Base-by-base conservation (phyloP, 2,888 invertebrate species). In the Eumacrocentrus americanus region DNA sequence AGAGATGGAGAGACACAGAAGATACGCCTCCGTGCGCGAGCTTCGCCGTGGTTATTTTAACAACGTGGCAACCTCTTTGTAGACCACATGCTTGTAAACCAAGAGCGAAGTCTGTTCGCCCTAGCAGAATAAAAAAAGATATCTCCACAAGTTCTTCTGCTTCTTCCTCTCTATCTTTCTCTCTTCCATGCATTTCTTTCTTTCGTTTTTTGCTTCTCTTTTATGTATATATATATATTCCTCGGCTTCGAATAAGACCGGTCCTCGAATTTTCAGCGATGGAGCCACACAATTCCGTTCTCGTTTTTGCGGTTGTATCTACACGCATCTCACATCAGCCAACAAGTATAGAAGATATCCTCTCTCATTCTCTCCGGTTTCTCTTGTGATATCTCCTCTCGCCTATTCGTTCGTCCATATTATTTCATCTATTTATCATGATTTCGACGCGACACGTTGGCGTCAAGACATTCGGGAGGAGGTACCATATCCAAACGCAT, bases 41-140 rank as follows among this genome's bases (percentile, higher is more conserved):
- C 67, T 68, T 68, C 65, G 65, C 73, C 76, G 79, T 73, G 79
- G 79, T 80, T 80, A 80, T 79, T 80, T 80, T 79, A 80, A 80
- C 80, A 79, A 75, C 80, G 78, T 79, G 78, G 79, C 77, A 79
- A 78, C 74, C 79, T 80, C 80, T 80, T 79, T 78, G 79, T 78
- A 76, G 79, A 79, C 79, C 79, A 76, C 79, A 77, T 75, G 78
- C 79, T 79, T 80, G 79, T 78, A 79, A 78, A 79, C 79, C 74
- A 77, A 78, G 76, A 78, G 75, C 75, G 73, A 78, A 79, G 79
- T 77, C 78, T 75, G 79, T 72, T 79, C 76, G 72, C 47, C 59
- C 40, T 29, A 29, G 44, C 44, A 20, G 34, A 54, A 54, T 54
- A 54, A 54, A 54, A 54, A 54, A 54, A 54, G 34, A 54, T 44